Conservation (phyloP, 2,797 vertebrate genomes). For the Dipus sagitta region DNA sequence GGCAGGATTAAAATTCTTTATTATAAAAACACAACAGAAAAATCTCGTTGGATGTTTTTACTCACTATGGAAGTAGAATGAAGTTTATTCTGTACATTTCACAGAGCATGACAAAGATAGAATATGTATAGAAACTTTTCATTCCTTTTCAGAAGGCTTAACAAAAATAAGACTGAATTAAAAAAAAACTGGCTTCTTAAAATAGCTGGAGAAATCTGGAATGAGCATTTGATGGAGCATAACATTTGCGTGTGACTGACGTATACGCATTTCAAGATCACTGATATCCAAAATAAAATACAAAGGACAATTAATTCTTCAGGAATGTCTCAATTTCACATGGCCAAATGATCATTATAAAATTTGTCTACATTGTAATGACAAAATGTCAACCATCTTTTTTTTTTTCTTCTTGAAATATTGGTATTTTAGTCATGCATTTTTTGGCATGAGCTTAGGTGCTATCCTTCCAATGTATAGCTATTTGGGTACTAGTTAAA, state of each 20-base stretch:
- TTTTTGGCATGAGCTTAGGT: conserved; percentile 45
- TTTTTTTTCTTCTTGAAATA: conserved; percentile 16
- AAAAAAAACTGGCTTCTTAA: conserved; percentile 42
- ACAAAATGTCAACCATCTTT: not conserved
- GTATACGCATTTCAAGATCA: not conserved
- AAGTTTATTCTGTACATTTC: conserved; percentile 41
- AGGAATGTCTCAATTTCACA: not conserved
- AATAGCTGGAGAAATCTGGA: conserved; percentile 49
- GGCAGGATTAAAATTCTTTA: conserved; percentile 51
- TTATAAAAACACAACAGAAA: conserved; percentile 49
- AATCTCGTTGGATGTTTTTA: conserved; percentile 62
- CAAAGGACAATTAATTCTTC: conserved; percentile 39
- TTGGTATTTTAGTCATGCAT: conserved; percentile 34
- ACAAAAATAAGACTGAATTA: conserved; percentile 45
- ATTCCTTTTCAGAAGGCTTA: conserved; percentile 43
- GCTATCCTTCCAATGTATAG: not conserved
- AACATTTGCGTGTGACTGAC: conserved; percentile 51
- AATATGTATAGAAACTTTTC: conserved; percentile 27
- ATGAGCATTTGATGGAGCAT: conserved; percentile 35
- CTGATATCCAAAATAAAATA: conserved; percentile 46
- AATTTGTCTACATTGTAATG: not conserved
- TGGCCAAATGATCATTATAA: not conserved
- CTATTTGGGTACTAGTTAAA: conserved; percentile 34
- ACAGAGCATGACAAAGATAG: not conserved
- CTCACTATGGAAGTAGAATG: conserved; percentile 51